A percentile compares a stretch with the other conserved stretches of the same genome.
phyloP scores from a whole-genome alignment of 2,113 vertebrate genomes.

The Bufo bufo region DNA sequence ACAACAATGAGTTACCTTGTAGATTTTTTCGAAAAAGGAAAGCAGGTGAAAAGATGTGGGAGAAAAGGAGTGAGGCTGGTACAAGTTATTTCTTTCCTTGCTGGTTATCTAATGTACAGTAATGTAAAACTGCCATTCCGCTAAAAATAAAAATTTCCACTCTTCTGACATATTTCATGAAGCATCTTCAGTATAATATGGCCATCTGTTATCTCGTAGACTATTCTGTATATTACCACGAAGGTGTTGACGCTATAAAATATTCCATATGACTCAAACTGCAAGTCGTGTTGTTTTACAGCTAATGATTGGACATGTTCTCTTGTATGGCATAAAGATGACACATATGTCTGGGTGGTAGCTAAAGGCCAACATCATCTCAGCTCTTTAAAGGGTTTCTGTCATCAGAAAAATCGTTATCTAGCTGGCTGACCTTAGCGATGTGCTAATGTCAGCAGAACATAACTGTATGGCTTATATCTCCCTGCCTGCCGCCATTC shows the following conservation, averaged over 20 bases:
- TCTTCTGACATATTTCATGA: background rate
- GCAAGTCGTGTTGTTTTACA: background rate
- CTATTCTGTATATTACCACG: background rate
- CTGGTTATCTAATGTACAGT: background rate
- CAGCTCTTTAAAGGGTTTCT: too few species aligned
- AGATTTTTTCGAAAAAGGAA: background rate
- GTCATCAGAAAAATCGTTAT: too few species aligned
- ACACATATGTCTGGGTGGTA: background rate
- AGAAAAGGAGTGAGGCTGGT: background rate
- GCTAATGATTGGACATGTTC: slow-evolving; percentile 16
- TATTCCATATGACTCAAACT: background rate
- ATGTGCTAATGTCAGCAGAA: too few species aligned
- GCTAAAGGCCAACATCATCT: background rate
- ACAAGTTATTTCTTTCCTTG: background rate
- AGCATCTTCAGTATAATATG: background rate
- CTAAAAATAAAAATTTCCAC: background rate
- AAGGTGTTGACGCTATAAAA: background rate
- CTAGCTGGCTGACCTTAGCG: too few species aligned
- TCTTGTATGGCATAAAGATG: background rate
- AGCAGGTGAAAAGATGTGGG: background rate
- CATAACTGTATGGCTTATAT: too few species aligned
- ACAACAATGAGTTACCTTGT: background rate
- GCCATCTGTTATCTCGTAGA: background rate
- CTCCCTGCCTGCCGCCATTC: too few species aligned
- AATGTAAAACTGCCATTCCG: background rate